Base-by-base conservation (phyloP, 2,113 vertebrate species). In the Coreoperca whiteheadi region DNA sequence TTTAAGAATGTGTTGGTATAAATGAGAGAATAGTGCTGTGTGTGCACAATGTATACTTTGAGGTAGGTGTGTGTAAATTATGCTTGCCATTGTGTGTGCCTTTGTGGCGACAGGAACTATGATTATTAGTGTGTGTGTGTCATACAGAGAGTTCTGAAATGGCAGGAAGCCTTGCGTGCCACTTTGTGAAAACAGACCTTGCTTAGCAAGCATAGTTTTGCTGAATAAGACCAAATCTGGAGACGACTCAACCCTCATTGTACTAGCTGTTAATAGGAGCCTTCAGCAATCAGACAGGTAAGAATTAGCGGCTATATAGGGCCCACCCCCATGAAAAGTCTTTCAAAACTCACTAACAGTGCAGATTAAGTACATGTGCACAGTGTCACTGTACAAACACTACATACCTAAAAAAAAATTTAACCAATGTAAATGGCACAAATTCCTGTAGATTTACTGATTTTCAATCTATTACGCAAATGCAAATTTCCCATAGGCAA, bases 211-310 rank as follows among this genome's bases (percentile, higher is more conserved):
- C 70, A 57, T 37, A 67, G 48, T 54, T 81, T 48, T 77, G 9
- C 82, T 59, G 77, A 84, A 51, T 51, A 43, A 59, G 61, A 75
- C 61, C 21, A 51, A 67, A 28, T 25, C 68, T 39, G 61, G 30
- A 70, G 63, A 69, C 28, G 14, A 57, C 16, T 39, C 68, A 43
- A 28, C 67, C 60, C 9, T 20, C 23, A 74, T 23, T 48, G 77
- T 71, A 34, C 73, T 20, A 28, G 25, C 75, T 64, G 60, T 63
- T 65, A 81, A 81, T n/a, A 70, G 34, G 21, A 76, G 66, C 54
- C 20, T 73, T 78, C 51, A 71, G 15, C 32, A 53, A 50, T 28
- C 11, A 57, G 63, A 80, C 79, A 82, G 85, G 75, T 80, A 70
- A 78, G 76, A 74, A 85, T 80, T 25, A 81, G 57, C n/a, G 1